Evolutionary conservation across 2,888 invertebrate genomes (phyloP).

Genomic region (Resseliella maxima): DNA sequence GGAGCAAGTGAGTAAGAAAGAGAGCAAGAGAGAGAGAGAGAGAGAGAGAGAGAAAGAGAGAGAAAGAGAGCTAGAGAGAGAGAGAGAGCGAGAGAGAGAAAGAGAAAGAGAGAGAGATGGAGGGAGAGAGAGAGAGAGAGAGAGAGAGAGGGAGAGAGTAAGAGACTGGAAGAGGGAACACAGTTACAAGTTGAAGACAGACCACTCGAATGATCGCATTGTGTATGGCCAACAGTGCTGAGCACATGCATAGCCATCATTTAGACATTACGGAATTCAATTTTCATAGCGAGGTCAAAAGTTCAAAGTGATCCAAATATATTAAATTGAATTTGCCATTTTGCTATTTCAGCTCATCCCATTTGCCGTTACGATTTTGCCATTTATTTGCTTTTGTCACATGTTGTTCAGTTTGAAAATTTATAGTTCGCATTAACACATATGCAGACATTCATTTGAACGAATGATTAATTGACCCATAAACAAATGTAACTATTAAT

Average conservation of each 20-base stretch:
- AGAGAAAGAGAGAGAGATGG: no score
- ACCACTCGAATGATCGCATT: neutral
- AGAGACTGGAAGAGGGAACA: no score
- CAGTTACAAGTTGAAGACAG: neutral
- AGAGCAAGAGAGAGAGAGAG: no score
- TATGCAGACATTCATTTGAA: constrained; percentile 49
- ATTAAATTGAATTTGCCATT: constrained; percentile 44
- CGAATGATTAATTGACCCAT: constrained; percentile 46
- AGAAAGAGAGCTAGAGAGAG: no score
- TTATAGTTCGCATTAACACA: constrained; percentile 51
- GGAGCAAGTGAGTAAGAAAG: no score
- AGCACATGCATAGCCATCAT: neutral
- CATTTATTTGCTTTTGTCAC: constrained; percentile 47
- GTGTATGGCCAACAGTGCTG: no score
- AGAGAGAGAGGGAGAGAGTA: no score
- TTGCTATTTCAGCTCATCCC: constrained; percentile 12
- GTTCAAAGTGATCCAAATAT: constrained; percentile 28
- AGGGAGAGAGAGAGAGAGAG: no score
- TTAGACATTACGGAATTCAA: constrained; percentile 7
- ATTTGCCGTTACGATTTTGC: neutral
- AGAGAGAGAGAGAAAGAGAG: no score
- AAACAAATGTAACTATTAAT: constrained; percentile 41
- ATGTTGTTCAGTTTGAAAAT: constrained; percentile 28
- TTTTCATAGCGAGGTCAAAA: constrained; percentile 34
- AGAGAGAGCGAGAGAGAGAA: no score